Evolutionary conservation across 1,140 invertebrate species (phyloP), one percentile per base, ranked within the genome.

Genomic region (Drosophila oshimai): DNA sequence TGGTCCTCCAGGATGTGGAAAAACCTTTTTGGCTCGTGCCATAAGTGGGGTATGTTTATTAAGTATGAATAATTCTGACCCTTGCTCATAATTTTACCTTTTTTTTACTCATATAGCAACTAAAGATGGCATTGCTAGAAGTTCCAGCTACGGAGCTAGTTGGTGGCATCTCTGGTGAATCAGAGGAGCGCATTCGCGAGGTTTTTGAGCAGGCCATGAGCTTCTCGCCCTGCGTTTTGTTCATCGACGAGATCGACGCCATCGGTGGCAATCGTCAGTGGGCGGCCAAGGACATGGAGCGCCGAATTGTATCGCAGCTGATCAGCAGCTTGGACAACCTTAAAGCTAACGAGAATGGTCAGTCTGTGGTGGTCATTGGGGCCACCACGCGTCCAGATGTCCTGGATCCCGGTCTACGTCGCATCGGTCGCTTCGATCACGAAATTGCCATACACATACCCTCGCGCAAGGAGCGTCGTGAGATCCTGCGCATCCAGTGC

Each of bases 361-460:
- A 93, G 31, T 93, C 94, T 57, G 95, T 99, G 3, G 90, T 99
- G 24, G 95, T 99, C 6, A 95, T 99, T 75, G 99, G 97, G 15
- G 98, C 99, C 6, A 99, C 99, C 55, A 99, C 98, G 91, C 94
- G 96, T 64, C 96, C 97, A 0, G 98, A 99, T 91, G 92, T 95
- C 0, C 92, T 99, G 24, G 99, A 99, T 92, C 97, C 97, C 46
- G 97, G 97, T 26, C 91, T 99, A 22, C 93, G 98, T 68, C 93
- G 98, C 79, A 96, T 98, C 31, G 98, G 98, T 12, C 94, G 98
- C 33, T 96, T 97, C 68, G 98, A 99, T 92, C 94, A 96, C 79
- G 98, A 99, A 93, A 95, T 99, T 41, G 94, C 95, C 45, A 93
- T 99, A 42, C 97, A 97, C 49, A 98, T 99, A 81, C 99, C 99